Conservation (phyloP, 2,797 vertebrate genomes). For the Potorous gilbertii region DNA sequence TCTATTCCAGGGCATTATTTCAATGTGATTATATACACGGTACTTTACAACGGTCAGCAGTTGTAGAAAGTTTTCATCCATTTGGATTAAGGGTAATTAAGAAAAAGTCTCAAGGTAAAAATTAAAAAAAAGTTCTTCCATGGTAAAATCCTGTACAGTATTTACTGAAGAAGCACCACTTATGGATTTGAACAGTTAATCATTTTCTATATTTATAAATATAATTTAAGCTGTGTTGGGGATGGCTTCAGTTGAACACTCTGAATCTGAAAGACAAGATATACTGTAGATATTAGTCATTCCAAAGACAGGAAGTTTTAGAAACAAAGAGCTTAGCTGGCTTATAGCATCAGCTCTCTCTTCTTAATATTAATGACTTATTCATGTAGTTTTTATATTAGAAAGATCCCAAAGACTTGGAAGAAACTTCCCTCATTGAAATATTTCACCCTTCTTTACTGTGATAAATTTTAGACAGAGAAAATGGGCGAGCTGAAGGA, state of each 20-base stretch:
- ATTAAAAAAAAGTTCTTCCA: conserved; percentile 88
- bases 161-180: conserved; percentile 94
- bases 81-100: conserved; percentile 87
- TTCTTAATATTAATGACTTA: neutral
- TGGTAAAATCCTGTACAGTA: conserved; percentile 94
- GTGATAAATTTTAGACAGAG: neutral
- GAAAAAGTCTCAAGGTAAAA: conserved; percentile 88
- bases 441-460: neutral
- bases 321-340: neutral
- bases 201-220: conserved; percentile 81
- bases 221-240: conserved; percentile 84
- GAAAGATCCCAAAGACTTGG: no score
- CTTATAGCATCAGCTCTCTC: neutral
- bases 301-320: fast-evolving
- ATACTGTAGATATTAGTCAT: conserved; percentile 26
- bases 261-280: conserved; percentile 81
- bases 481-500: neutral
- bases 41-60: conserved; percentile 88
- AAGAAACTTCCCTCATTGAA: neutral
- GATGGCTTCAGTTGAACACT: conserved; percentile 84
- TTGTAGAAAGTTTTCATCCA: conserved; percentile 88
- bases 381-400: neutral
- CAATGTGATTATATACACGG: conserved; percentile 87
- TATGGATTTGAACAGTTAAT: conserved; percentile 85
- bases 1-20: conserved; percentile 93